phyloP scores from a whole-genome alignment of 2,888 invertebrate genomes.

The Smittia aterrima region DNA sequence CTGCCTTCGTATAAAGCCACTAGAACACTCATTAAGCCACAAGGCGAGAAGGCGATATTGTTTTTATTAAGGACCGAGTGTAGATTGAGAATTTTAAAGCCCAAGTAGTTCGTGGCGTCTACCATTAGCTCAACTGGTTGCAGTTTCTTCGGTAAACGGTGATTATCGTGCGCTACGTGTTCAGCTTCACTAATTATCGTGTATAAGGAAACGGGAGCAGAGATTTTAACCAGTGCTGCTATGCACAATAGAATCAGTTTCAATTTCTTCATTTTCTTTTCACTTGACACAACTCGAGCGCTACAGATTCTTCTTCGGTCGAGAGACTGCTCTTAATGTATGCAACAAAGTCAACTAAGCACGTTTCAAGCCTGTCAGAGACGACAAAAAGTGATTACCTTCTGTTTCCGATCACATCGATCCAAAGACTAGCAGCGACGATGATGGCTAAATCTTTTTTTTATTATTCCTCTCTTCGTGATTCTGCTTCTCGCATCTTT shows the following conservation, averaged over 20 bases:
- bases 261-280: slow-evolving; percentile 34
- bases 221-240: slow-evolving; percentile 15
- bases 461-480: background rate
- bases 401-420: slow-evolving; percentile 39
- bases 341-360: background rate
- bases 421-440: slow-evolving; percentile 24
- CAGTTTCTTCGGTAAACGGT: slow-evolving; percentile 36
- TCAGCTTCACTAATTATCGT: slow-evolving; percentile 25
- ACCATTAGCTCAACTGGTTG: slow-evolving; percentile 71
- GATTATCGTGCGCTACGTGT: slow-evolving; percentile 32
- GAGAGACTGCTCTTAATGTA: background rate
- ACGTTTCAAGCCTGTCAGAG: slow-evolving; percentile 5
- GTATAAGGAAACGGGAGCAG: slow-evolving; percentile 20
- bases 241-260: slow-evolving; percentile 29
- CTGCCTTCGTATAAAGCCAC: slow-evolving; percentile 78
- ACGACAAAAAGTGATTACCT: background rate
- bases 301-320: background rate
- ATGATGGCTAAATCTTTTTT: background rate
- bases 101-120: slow-evolving; percentile 73
- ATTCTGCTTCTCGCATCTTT: background rate
- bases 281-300: background rate
- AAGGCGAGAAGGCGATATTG: slow-evolving; percentile 79
- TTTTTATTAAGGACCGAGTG: slow-evolving; percentile 71
- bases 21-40: slow-evolving; percentile 75
- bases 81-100: slow-evolving; percentile 66